phyloP scores from a whole-genome alignment of 2,888 invertebrate genomes.

The Fissipunctia ypsillon region DNA sequence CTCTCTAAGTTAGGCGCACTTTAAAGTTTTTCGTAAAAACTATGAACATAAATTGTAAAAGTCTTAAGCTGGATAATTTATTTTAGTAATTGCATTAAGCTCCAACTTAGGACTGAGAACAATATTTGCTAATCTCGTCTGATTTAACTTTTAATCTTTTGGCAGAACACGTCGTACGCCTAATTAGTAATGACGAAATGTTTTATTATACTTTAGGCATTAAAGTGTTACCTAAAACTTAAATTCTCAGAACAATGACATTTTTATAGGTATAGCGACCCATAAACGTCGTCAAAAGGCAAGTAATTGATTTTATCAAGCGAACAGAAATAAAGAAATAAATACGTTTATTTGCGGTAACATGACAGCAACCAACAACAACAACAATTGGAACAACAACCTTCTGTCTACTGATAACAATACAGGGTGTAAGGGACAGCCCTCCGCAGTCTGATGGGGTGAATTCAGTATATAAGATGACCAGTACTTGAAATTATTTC shows the following conservation, averaged over 20 bases:
- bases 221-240: not conserved
- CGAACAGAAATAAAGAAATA: too few relatives aligned
- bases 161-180: constrained; percentile 1
- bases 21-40: constrained; percentile 26
- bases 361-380: too few relatives aligned
- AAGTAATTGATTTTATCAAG: not conserved
- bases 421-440: too few relatives aligned
- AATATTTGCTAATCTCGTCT: constrained; percentile 49
- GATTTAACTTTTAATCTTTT: constrained; percentile 42
- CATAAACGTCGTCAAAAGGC: not conserved
- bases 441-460: too few relatives aligned
- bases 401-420: too few relatives aligned
- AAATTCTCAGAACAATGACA: not conserved
- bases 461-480: too few relatives aligned
- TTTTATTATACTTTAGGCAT: constrained; percentile 12
- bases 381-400: too few relatives aligned
- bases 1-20: constrained; percentile 37
- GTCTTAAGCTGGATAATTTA: constrained; percentile 40
- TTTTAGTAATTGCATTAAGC: constrained; percentile 43
- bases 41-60: constrained; percentile 50
- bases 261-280: too few relatives aligned
- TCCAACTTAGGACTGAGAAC: constrained; percentile 24
- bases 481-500: too few relatives aligned
- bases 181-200: constrained; percentile 29
- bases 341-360: too few relatives aligned